Conservation (phyloP, 2,888 invertebrate genomes). For the Beris chalybata region DNA sequence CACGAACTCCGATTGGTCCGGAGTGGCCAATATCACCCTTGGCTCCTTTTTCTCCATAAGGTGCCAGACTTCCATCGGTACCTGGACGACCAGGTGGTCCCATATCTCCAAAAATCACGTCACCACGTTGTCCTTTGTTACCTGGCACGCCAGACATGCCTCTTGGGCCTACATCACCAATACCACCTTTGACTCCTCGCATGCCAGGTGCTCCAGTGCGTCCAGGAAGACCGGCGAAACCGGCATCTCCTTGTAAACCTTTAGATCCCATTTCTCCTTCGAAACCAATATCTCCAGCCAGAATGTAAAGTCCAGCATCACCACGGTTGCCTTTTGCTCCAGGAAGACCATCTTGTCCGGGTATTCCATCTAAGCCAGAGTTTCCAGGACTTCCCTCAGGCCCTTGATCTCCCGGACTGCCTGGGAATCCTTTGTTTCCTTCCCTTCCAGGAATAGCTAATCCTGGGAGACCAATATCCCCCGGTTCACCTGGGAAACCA, state of each 20-base stretch:
- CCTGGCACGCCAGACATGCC: constrained; percentile 64
- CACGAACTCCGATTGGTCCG: constrained; percentile 62
- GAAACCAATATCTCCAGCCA: constrained; percentile 54
- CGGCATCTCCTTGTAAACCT: constrained; percentile 58
- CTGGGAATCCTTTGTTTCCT: constrained; percentile 70
- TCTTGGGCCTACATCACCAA: constrained; percentile 51
- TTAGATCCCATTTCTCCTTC: constrained; percentile 55
- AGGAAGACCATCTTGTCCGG: constrained; percentile 50
- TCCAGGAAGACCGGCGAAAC: constrained; percentile 59
- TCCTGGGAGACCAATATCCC: constrained; percentile 59
- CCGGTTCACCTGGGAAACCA: constrained; percentile 62
- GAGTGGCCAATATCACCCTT: constrained; percentile 61
- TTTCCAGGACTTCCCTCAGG: constrained; percentile 64
- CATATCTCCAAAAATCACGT: constrained; percentile 51
- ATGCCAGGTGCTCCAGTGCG: constrained; percentile 56
- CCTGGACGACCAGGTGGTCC: constrained; percentile 52
- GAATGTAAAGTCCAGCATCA: constrained; percentile 51
- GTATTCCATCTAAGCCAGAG: constrained; percentile 57
- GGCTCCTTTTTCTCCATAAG: constrained; percentile 55
- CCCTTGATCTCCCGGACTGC: constrained; percentile 67
- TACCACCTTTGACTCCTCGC: constrained; percentile 62
- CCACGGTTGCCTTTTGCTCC: constrained; percentile 58
- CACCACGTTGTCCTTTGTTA: constrained; percentile 55
- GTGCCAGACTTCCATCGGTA: constrained; percentile 52
- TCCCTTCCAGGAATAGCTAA: constrained; percentile 57